Base-by-base conservation (phyloP, 1,140 invertebrate species). In the Cotesia glomerata region DNA sequence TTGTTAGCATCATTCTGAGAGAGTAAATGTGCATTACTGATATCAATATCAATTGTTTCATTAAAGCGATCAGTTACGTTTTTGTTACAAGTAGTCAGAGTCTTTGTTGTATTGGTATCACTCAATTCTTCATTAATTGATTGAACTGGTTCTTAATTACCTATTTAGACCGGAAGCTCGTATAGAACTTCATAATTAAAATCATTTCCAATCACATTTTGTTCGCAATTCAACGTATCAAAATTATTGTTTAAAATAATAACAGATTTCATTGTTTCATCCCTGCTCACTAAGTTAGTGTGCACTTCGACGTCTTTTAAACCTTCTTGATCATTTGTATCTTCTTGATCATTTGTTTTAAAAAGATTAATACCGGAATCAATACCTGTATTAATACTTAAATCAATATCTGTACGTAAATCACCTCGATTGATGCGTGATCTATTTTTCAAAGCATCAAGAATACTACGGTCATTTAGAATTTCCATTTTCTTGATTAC, bases 101-200 rank as follows among this genome's bases (percentile, higher is more conserved):
- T 7, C 8, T 7, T 11, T 16, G 7, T 7, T 13, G 14, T 11
- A 13, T 54, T 13, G 13, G 7, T 54, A 54, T 54, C 14, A 54
- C 14, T 54, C 14, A 13, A 16, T 54, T 54, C 4, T 13, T 54
- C 4, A 54, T 54, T 13, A 54, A 4, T 54, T 16, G 5, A 3
- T 54, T 0, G 13, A 54, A 11, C 13, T 11, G 5, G 39, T 11
- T 26, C 18, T 26, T 26, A 1, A 26, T 26, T 26, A 26, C 18
- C 18, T 26, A 26, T 66, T 72, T 8, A 83, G 81, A 75, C 84
- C 81, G 5, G 81, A 54, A 54, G 51, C 4, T 54, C 51, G n/a
- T n/a, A 54, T 54, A 54, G 0, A 16, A 1, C 7, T 54, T 54
- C 3, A 14, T 11, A 54, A 54, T 5, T 54, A 11, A 11, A 13